Percentiles rank a stretch among this genome's conserved stretches.
These are phyloP conservation scores for Condylura cristata DNA, from an alignment of 2,113 vertebrate species.

Conservation along the genomic window DNA sequence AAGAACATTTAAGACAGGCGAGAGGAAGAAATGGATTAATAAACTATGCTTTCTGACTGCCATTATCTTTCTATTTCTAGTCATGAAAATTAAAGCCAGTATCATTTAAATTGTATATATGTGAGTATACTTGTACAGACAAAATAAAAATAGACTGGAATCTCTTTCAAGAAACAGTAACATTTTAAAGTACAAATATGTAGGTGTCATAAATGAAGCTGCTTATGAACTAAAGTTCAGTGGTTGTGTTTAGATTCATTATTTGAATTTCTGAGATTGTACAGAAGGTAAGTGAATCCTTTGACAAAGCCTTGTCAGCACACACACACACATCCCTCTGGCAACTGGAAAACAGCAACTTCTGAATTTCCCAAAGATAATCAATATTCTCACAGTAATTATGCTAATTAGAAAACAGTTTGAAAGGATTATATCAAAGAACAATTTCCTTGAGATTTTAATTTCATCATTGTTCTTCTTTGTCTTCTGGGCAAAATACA, in stretches of 20 bases:
- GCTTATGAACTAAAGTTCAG: background rate
- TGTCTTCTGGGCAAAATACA: conserved; percentile 22
- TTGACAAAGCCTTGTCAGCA: background rate
- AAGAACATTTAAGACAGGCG: background rate
- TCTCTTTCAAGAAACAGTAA: background rate
- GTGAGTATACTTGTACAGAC: background rate
- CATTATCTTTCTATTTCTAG: conserved; percentile 32
- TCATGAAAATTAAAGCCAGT: background rate
- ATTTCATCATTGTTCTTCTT: conserved; percentile 57
- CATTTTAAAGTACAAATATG: background rate
- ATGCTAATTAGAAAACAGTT: conserved; percentile 60
- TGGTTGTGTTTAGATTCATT: background rate
- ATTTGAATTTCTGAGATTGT: conserved; percentile 25
- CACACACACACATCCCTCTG: background rate
- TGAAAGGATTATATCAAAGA: conserved; percentile 39
- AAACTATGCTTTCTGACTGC: background rate
- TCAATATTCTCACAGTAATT: conserved; percentile 40
- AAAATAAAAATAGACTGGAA: background rate
- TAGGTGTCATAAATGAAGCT: background rate
- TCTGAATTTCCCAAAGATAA: conserved; percentile 36
- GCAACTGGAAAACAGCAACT: background rate
- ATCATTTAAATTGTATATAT: conserved; percentile 41
- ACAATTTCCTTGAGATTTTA: conserved; percentile 58
- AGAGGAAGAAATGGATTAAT: background rate
- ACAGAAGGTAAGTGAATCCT: background rate